Evolutionary conservation across 2,888 invertebrate genomes (phyloP).

Genomic region (Tridacna gigas): DNA sequence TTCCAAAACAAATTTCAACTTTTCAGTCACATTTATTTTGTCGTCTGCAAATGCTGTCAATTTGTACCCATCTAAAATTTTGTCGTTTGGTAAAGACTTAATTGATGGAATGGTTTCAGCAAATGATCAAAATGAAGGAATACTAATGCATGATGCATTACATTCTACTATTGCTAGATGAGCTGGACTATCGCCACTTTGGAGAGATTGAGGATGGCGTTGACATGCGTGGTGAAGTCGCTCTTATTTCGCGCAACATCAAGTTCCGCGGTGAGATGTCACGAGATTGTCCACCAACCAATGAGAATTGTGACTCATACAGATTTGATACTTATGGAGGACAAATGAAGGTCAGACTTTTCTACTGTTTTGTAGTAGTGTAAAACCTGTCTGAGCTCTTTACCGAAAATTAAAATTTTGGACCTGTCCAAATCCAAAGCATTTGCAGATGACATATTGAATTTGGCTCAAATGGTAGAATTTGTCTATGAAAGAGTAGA

Average conservation of each 20-base stretch:
- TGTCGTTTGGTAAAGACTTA: background rate
- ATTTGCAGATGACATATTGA: too few species aligned
- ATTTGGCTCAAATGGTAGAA: too few species aligned
- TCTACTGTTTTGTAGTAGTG: too few species aligned
- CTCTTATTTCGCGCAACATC: constrained; percentile 50
- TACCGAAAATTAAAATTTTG: too few species aligned
- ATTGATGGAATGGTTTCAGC: background rate
- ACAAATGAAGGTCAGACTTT: constrained; percentile 44
- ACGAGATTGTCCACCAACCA: constrained; percentile 36
- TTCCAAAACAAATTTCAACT: too few species aligned
- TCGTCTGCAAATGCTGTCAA: too few species aligned
- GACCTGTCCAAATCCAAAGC: too few species aligned
- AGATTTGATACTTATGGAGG: constrained; percentile 41
- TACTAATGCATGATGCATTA: background rate
- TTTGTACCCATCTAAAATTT: too few species aligned
- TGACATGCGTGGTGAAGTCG: constrained; percentile 59
- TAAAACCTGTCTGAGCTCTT: too few species aligned
- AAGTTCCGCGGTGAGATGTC: constrained; percentile 41
- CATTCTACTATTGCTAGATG: background rate
- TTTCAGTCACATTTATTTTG: too few species aligned
- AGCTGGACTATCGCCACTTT: constrained; percentile 47
- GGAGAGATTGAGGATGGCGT: constrained; percentile 53
- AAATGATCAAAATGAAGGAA: too few species aligned
- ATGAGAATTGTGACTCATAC: constrained; percentile 41
- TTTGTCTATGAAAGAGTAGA: too few species aligned